phyloP scores from a whole-genome alignment of 2,888 invertebrate genomes.

The Frankliniella intonsa region DNA sequence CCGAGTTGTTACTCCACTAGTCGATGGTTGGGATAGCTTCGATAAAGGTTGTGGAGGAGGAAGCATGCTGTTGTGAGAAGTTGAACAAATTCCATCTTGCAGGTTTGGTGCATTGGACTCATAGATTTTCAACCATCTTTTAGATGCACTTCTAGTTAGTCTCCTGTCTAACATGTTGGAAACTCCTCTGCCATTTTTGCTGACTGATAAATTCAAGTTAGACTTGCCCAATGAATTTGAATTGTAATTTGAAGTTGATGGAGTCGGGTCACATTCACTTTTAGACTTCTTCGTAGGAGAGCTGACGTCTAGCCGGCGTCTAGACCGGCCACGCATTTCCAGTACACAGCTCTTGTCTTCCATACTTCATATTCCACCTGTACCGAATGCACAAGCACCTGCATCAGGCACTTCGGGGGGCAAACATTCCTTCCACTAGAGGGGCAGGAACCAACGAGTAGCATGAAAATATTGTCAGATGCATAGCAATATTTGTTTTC shows the following conservation, averaged over 20 bases:
- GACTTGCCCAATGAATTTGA: too few species aligned
- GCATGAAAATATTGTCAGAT: too few species aligned
- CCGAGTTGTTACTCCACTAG: neutral
- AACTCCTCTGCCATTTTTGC: too few species aligned
- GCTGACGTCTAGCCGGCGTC: neutral
- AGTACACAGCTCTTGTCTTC: neutral
- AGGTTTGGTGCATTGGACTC: neutral
- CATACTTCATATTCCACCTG: neutral
- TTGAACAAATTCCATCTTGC: neutral
- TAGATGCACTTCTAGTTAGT: slow-evolving; percentile 32
- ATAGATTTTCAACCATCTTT: slow-evolving; percentile 32
- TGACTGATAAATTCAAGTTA: too few species aligned
- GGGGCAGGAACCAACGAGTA: too few species aligned
- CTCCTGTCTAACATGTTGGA: neutral
- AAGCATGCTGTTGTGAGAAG: neutral
- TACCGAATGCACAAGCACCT: too few species aligned
- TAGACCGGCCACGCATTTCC: neutral
- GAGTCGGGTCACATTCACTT: too few species aligned
- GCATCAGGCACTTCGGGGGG: too few species aligned
- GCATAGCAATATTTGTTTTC: too few species aligned
- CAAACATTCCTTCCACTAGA: too few species aligned
- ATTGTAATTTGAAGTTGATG: too few species aligned
- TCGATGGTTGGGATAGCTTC: neutral
- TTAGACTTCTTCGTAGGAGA: neutral
- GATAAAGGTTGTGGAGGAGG: neutral